Evolutionary conservation across 2,888 invertebrate genomes (phyloP), one percentile per base, ranked within the genome.

Genomic region (Dasypolia templi): DNA sequence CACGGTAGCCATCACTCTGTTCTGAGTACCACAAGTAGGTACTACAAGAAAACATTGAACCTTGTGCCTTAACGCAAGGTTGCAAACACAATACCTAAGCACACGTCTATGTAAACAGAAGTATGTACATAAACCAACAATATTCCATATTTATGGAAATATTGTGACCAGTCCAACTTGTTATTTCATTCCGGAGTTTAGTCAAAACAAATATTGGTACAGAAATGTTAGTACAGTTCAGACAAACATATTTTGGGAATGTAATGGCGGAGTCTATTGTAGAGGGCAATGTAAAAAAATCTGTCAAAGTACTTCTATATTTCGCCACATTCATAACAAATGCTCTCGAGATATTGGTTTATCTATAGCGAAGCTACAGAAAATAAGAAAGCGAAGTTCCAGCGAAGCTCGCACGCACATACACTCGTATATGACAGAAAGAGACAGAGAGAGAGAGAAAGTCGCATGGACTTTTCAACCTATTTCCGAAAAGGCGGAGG

Each of bases 131-230:
- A 66, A 32, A 59, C 19, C 22, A 1, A 46, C 32, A 65, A 51
- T 42, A 79, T 75, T 79, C 74, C 81, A 42, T 19, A 65, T 74
- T 68, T 51, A 64, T 75, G 81, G 81, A 82, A 81, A 71, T 39
- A 69, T 42, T 39, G 19, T 51, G 29, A 5, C 39, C 7, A 5
- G 22, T 58, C 17, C 3, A 14, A 26, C 32, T 66, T 58, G 19
- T 19, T 0, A 68, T 26, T n/a, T 68, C 9, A 29, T 14, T 19
- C 42, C 42, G 35, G 6, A 32, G 14, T 2, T 67, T 67, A 7
- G 74, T 67, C 61, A 77, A 32, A 61, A 35, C 17, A 61, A 77
- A 76, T 76, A 77, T 76, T 76, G 49, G 26, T 29, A 44, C 7
- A 29, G n/a, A 61, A 77, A 76, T 76, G 70, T 76, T 76, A 42